A percentile compares a stretch with the other conserved stretches of the same genome.
Evolutionary conservation across 2,113 vertebrate species (phyloP).

Genomic region (Ranitomeya imitator): DNA sequence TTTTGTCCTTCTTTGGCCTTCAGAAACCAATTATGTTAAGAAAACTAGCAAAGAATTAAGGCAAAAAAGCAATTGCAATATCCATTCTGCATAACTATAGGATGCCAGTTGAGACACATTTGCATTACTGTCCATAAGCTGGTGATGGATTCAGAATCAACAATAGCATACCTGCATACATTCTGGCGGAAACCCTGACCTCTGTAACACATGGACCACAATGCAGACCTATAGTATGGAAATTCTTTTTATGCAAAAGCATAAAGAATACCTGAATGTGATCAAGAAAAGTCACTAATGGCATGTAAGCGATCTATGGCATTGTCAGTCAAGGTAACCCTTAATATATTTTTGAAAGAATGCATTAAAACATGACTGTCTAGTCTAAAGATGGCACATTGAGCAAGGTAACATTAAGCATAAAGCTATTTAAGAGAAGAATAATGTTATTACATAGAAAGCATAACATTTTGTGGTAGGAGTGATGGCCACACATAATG

Average conservation of each 20-base stretch:
- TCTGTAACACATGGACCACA: neutral
- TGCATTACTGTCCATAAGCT: neutral
- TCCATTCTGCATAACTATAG: neutral
- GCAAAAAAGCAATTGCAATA: neutral
- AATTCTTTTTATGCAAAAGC: neutral
- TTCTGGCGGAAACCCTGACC: constrained; percentile 3
- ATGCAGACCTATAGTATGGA: neutral
- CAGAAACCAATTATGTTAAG: neutral
- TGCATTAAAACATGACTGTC: neutral
- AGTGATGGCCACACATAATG: neutral
- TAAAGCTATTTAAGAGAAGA: neutral
- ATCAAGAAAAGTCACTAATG: constrained; percentile 8
- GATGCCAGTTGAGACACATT: neutral
- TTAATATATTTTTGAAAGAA: neutral
- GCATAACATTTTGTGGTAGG: neutral
- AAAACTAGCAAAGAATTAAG: neutral
- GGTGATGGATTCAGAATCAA: neutral
- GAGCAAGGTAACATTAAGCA: neutral
- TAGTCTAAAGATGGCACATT: neutral
- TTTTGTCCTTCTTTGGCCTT: neutral
- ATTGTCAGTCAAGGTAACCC: neutral
- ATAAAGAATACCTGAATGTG: neutral
- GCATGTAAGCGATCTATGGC: neutral
- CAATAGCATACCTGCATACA: neutral
- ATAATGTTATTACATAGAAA: neutral